Evolutionary conservation across 2,797 vertebrate species (phyloP), one percentile per base, ranked within the genome.

Genomic region (Liasis olivaceus): DNA sequence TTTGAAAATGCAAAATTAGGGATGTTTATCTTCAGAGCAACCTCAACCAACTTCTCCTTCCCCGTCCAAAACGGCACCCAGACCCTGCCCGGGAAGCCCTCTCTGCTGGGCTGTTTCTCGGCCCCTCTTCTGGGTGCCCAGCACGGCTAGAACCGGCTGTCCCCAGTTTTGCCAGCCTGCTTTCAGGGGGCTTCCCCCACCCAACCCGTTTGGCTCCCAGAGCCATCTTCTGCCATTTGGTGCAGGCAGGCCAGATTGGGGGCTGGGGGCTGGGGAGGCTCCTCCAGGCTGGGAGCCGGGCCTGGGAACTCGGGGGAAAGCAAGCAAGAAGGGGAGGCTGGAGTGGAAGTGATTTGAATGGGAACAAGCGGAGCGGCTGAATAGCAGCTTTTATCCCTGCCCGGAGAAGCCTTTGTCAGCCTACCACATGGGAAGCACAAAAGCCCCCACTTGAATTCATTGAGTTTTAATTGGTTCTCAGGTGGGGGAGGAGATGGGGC

Each of bases 391-490:
- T 98, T 98, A 97, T 98, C 98, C 97, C 96, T 96, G 97, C 97
- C 95, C 94, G 96, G 96, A 96, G 97, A 97, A 97, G 96, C 96
- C 97, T 98, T 98, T 98, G 98, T 98, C 98, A 97, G 96, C 96
- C 97, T 96, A 96, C 97, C 96, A 96, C 97, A 98, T 97, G 97
- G 97, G 97, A 98, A 97, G 96, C 97, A 98, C 98, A 98, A 98
- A 98, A 97, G 97, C 97, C 97, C 97, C 97, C 96, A 97, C 97
- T 98, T 97, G 98, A 98, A 98, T 98, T 98, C 97, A 96, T 97
- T 97, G 98, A 97, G 97, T 97, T 97, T 97, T 98, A 98, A 98
- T 98, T 98, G 98, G 97, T 98, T 98, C 97, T 98, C 98, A 97
- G 98, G 98, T 98, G 97, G 98, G 97, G 97, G 98, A 98, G 97